Conservation (phyloP, 2,113 vertebrate species). For the Melanerpes formicivorus region DNA sequence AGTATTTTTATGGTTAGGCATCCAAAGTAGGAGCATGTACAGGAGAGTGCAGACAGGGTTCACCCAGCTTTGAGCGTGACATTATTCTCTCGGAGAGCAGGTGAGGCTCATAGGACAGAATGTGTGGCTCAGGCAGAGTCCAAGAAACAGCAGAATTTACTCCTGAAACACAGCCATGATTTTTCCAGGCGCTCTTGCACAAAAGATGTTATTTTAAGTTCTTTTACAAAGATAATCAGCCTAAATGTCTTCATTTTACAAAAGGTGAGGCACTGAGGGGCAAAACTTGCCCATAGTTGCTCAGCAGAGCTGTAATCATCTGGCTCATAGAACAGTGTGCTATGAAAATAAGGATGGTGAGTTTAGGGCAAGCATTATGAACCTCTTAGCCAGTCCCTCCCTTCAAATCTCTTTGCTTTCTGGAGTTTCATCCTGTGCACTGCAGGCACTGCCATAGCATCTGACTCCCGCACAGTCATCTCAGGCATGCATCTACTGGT, state of each 20-base stretch:
- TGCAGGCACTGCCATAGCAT: neutral
- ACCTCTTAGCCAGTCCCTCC: neutral
- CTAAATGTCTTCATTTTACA: neutral
- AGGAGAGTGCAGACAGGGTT: neutral
- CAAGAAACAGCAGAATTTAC: neutral
- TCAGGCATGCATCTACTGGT: neutral
- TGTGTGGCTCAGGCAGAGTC: neutral
- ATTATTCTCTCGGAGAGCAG: neutral
- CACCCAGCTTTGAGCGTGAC: neutral
- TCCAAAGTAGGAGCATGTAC: neutral
- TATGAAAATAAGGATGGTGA: neutral
- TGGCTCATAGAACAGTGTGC: accelerated
- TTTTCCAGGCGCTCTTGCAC: neutral
- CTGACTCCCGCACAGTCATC: neutral
- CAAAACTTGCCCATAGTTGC: accelerated
- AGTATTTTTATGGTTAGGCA: neutral
- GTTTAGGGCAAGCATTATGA: neutral
- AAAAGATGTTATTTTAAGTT: neutral
- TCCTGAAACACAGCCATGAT: neutral
- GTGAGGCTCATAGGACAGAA: neutral
- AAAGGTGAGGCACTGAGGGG: neutral
- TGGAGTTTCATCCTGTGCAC: neutral
- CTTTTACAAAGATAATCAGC: neutral
- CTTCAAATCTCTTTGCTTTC: neutral
- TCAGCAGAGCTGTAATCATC: neutral